These are phyloP conservation scores for Drosophila aff. DNA, from an alignment of 1,140 invertebrate species.

Conservation along the genomic window DNA sequence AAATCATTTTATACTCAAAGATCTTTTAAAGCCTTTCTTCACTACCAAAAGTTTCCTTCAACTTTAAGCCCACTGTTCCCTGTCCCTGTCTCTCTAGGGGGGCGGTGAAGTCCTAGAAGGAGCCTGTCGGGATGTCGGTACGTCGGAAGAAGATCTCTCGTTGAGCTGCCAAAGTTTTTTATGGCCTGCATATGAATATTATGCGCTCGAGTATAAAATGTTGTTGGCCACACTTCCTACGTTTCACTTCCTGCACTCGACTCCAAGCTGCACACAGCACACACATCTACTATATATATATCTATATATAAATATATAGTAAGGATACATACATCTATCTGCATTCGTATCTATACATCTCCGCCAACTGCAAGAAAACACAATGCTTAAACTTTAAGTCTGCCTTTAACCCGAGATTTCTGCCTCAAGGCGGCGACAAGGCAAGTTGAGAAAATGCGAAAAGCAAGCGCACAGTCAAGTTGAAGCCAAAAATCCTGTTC, in stretches of 20 bases:
- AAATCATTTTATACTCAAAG: background rate
- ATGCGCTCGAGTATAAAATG: constrained; percentile 83
- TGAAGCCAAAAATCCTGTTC: constrained; percentile 49
- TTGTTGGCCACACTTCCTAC: constrained; percentile 83
- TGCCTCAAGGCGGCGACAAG: constrained; percentile 24
- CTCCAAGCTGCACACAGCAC: constrained; percentile 37
- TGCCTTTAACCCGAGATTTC: constrained; percentile 61
- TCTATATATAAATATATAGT: background rate
- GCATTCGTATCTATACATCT: constrained; percentile 52
- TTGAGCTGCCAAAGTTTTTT: constrained; percentile 83
- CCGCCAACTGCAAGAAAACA: constrained; percentile 57
- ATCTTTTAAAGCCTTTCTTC: background rate
- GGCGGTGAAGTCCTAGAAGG: constrained; percentile 14
- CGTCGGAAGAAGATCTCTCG: constrained; percentile 73
- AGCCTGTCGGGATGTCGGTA: constrained; percentile 21
- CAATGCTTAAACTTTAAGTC: constrained; percentile 61
- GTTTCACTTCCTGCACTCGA: constrained; percentile 82
- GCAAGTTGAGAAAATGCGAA: constrained; percentile 31
- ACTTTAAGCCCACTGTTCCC: constrained; percentile 29
- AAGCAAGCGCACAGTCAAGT: constrained; percentile 22
- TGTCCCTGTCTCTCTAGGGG: background rate
- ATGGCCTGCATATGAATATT: constrained; percentile 83
- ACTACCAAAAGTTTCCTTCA: background rate
- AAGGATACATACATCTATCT: constrained; percentile 43
- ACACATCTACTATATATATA: constrained; percentile 10